Conservation (phyloP, 2,797 vertebrate species). For the Crenuchus spilurus region DNA sequence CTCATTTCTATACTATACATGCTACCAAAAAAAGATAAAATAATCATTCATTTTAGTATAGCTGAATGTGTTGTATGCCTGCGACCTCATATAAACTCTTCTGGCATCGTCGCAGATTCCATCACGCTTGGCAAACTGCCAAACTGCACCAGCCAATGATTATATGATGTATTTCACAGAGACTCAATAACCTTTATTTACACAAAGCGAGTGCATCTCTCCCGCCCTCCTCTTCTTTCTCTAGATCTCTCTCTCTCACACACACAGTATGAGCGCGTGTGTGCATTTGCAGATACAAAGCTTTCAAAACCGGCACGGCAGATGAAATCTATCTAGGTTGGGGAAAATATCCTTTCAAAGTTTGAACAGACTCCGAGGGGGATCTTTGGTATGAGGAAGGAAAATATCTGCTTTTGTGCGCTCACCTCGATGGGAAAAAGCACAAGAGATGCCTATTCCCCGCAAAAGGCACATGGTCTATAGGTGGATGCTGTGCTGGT, state of each 20-base stretch:
- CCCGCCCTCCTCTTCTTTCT: not conserved
- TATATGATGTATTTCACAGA: slow-evolving; percentile 39
- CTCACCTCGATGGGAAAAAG: not conserved
- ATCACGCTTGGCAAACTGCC: slow-evolving; percentile 36
- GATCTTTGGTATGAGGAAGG: not conserved
- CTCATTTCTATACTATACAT: not conserved
- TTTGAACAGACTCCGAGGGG: slow-evolving; percentile 2
- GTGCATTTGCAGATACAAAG: slow-evolving; percentile 24
- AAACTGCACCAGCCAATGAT: slow-evolving; percentile 37
- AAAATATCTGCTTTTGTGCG: slow-evolving; percentile 24
- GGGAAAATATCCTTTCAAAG: slow-evolving; percentile 23
- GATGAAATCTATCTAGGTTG: slow-evolving; percentile 32
- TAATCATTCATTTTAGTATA: not conserved
- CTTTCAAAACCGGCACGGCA: slow-evolving; percentile 23
- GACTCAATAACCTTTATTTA: slow-evolving; percentile 46
- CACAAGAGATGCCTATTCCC: not conserved
- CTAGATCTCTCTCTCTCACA: not conserved
- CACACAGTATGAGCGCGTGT: not conserved
- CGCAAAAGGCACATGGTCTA: not conserved
- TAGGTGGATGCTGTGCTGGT: not conserved
- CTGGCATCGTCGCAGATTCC: slow-evolving; percentile 22
- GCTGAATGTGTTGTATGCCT: not conserved
- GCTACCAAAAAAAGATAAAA: not conserved
- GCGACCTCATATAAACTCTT: slow-evolving; percentile 32
- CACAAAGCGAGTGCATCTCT: slow-evolving; percentile 36